Evolutionary conservation across 1,140 invertebrate genomes (phyloP).

Genomic region (Anoplolepis gracilipes): DNA sequence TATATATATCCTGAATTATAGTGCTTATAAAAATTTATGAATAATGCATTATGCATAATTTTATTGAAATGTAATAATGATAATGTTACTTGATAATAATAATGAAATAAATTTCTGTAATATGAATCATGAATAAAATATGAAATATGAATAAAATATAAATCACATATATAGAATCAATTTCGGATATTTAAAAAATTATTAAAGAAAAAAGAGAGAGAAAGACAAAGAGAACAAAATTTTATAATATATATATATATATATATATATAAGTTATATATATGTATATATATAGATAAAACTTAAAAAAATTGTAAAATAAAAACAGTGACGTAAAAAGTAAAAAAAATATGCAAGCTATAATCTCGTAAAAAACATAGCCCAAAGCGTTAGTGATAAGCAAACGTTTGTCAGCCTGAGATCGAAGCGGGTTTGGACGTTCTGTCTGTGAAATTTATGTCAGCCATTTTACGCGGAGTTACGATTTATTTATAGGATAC

Average conservation of each 20-base stretch:
- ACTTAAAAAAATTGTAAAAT: background rate
- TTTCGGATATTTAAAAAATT: background rate
- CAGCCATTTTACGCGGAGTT: conserved; percentile 24
- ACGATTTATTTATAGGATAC: conserved; percentile 35
- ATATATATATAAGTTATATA: too few species aligned
- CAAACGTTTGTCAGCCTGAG: background rate
- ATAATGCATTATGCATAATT: too few species aligned
- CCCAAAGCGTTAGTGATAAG: background rate
- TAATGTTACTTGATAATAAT: background rate
- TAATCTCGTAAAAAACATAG: background rate
- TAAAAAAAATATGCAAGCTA: background rate
- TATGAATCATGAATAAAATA: background rate
- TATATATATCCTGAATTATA: too few species aligned
- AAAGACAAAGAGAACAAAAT: too few species aligned
- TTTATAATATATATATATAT: background rate
- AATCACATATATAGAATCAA: background rate
- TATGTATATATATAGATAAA: too few species aligned
- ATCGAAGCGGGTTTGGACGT: background rate
- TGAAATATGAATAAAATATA: too few species aligned
- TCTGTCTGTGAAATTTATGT: conserved; percentile 12
- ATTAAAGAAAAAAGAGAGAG: background rate
- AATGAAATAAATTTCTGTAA: background rate
- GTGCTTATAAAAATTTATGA: too few species aligned
- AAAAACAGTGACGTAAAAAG: background rate
- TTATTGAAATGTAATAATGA: background rate